phyloP scores from a whole-genome alignment of 2,888 invertebrate species.

The Steinernema scapterisci region DNA sequence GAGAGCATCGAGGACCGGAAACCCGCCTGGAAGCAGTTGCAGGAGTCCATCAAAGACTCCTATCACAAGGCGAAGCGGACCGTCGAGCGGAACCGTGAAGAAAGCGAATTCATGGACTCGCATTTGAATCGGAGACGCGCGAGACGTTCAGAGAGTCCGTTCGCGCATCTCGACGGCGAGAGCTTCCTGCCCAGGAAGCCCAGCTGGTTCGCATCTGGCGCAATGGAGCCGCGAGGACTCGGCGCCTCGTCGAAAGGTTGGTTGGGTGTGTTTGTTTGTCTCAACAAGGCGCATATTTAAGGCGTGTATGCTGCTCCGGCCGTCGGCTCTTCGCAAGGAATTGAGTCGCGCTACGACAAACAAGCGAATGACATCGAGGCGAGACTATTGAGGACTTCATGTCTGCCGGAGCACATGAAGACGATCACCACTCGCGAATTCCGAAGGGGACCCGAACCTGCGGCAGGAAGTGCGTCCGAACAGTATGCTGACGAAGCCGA shows the following conservation, averaged over 20 bases:
- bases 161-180: slow-evolving; percentile 51
- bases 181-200: slow-evolving; percentile 46
- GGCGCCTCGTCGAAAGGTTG: slow-evolving; percentile 13
- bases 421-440: slow-evolving; percentile 59
- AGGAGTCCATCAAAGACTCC: slow-evolving; percentile 61
- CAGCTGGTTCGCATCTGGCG: slow-evolving; percentile 43
- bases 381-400: slow-evolving; percentile 50
- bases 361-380: slow-evolving; percentile 59
- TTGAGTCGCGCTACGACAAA: slow-evolving; percentile 56
- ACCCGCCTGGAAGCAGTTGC: slow-evolving; percentile 63
- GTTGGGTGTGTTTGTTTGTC: neutral
- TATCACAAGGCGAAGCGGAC: slow-evolving; percentile 59
- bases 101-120: slow-evolving; percentile 57
- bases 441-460: slow-evolving; percentile 58
- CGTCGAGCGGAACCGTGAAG: slow-evolving; percentile 56
- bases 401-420: slow-evolving; percentile 52
- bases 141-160: slow-evolving; percentile 53
- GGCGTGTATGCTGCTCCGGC: slow-evolving; percentile 66
- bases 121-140: slow-evolving; percentile 47
- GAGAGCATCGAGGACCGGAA: slow-evolving; percentile 52
- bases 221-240: slow-evolving; percentile 45
- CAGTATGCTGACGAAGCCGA: slow-evolving; percentile 56
- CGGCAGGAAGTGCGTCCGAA: slow-evolving; percentile 57
- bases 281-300: slow-evolving; percentile 35
- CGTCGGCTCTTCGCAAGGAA: slow-evolving; percentile 56